Evolutionary conservation across 1,140 invertebrate species (phyloP).

Genomic region (Venturia canescens): DNA sequence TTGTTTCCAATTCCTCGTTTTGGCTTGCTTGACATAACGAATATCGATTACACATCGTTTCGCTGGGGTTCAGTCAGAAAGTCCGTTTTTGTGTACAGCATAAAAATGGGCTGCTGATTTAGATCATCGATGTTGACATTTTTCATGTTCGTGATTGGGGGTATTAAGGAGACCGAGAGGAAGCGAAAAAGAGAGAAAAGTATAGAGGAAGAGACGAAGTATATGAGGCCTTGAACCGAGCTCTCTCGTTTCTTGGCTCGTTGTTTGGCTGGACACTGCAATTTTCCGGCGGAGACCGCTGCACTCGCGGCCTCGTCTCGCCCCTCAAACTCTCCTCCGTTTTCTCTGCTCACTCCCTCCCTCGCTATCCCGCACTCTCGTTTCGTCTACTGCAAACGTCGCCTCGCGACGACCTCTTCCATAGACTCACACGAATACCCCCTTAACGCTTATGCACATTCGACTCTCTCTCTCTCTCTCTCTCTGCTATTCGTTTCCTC

Average conservation of each 20-base stretch:
- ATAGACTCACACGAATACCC: neutral
- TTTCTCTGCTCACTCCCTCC: neutral
- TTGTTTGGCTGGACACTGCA: slow-evolving; percentile 52
- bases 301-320: neutral
- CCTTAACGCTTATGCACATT: neutral
- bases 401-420: neutral
- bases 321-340: neutral
- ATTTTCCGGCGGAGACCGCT: slow-evolving; percentile 47
- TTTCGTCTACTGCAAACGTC: slow-evolving; percentile 10
- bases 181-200: no score
- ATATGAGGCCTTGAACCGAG: slow-evolving; percentile 55
- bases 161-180: neutral
- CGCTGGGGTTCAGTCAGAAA: no score
- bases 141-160: neutral
- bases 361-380: slow-evolving; percentile 26
- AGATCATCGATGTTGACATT: no score
- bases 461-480: neutral
- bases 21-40: no score
- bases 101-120: no score
- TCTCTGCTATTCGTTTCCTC: neutral
- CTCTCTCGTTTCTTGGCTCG: slow-evolving; percentile 14
- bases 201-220: no score
- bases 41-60: no score
- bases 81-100: no score
- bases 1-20: no score